phyloP scores from a whole-genome alignment of 2,797 vertebrate genomes.

The Halcyon badia region DNA sequence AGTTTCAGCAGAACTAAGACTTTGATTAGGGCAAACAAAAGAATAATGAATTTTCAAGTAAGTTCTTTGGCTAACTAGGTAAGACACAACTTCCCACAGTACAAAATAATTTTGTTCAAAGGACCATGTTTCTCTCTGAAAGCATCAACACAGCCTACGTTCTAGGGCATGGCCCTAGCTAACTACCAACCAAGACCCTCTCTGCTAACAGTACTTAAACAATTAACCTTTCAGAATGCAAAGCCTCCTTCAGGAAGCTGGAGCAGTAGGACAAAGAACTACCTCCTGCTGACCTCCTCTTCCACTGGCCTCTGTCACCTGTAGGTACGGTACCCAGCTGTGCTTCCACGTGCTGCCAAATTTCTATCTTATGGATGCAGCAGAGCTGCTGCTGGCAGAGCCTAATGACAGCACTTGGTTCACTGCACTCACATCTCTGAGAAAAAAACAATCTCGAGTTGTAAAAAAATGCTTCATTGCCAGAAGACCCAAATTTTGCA shows the following conservation, averaged over 20 bases:
- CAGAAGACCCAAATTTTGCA: not conserved
- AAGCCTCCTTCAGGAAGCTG: not conserved
- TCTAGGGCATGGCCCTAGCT: not conserved
- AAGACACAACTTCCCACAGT: not conserved
- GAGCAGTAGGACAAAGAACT: not conserved
- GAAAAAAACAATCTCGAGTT: not conserved
- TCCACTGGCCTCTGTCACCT: not conserved
- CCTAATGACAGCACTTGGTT: not conserved
- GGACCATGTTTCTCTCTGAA: not conserved
- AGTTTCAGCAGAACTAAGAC: conserved; percentile 5
- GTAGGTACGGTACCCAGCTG: not conserved
- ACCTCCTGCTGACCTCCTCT: not conserved
- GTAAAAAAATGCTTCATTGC: not conserved
- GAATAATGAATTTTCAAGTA: not conserved
- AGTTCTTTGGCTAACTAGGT: not conserved
- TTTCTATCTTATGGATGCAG: rapidly evolving
- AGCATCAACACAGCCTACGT: not conserved
- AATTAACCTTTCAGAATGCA: not conserved
- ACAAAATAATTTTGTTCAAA: not conserved
- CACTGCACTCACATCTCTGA: too few species aligned
- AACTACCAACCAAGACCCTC: not conserved
- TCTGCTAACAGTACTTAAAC: not conserved
- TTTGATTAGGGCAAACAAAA: conserved; percentile 30
- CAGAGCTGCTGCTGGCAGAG: not conserved
- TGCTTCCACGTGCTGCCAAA: not conserved